Evolutionary conservation across 2,888 invertebrate species (phyloP), one percentile per base, ranked within the genome.

Genomic region (Lasioglossum marginatum): DNA sequence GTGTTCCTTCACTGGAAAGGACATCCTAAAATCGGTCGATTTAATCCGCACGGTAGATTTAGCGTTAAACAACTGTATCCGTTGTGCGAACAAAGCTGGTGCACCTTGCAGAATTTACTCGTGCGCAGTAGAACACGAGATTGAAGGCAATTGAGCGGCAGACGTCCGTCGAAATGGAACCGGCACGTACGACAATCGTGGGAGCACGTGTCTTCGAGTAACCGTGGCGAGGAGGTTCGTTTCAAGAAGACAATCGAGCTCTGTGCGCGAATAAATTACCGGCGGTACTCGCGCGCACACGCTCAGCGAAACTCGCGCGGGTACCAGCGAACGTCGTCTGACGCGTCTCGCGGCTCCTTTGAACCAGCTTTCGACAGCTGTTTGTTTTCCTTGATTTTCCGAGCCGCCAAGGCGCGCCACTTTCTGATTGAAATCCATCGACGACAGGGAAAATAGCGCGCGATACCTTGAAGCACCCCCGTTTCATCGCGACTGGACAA

Each of bases 241-340:
- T 85, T 70, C 86, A 37, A 14, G 34, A 57, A 48, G 68, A 84
- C 84, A 84, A 85, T 84, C 85, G 85, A n/a, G 27, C 78, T 27
- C n/a, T 84, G 74, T 84, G 34, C 70, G 66, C 80, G 76, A 70
- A 80, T 74, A 88, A 89, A 89, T 89, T 88, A 80, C 80, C 80
- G 48, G 23, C 45, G 70, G 23, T 16, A 37, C 34, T 66, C 31
- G 27, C 63, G 27, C 16, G 63, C 63, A 27, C 60, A 27, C n/a
- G 60, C 60, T 60, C 27, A 2, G 0, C 5, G 45, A 19, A 48
- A 48, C 19, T 48, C 63, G 16, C 63, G 6, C 63, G 63, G 34
- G 6, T 31, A 31, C 75, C 45, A 0, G 37, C 76, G 76, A 19
- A 31, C 60, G 45, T 86, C 86, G 81, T 86, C 86, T 78, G 81